A percentile compares a stretch with the other conserved stretches of the same genome.
Evolutionary conservation across 2,797 vertebrate species (phyloP).

Genomic region (Mastacembelus armatus): DNA sequence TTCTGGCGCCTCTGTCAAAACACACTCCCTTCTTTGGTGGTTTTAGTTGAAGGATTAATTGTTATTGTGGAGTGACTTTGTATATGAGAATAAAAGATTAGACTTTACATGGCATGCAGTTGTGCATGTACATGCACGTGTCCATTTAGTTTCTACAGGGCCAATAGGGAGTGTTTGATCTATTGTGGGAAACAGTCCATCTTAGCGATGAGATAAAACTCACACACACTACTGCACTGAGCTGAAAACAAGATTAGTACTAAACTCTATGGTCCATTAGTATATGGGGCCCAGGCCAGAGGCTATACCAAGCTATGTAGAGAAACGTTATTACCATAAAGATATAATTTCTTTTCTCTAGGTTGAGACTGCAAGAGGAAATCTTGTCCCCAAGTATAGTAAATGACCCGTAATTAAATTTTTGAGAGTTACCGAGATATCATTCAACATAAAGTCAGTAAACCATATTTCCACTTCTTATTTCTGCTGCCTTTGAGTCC

Average conservation of each 20-base stretch:
- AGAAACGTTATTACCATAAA: slow-evolving; percentile 2
- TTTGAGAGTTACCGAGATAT: not conserved
- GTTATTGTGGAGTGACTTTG: slow-evolving; percentile 45
- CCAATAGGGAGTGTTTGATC: slow-evolving; percentile 62
- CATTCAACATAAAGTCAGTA: not conserved
- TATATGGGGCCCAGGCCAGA: slow-evolving; percentile 35
- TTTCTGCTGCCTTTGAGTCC: not conserved
- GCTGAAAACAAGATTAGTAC: slow-evolving; percentile 57
- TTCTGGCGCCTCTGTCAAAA: slow-evolving; percentile 49
- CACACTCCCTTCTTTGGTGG: slow-evolving; percentile 64
- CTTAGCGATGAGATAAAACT: slow-evolving; percentile 56
- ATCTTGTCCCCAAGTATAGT: not conserved
- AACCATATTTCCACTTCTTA: not conserved
- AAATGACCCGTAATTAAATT: not conserved
- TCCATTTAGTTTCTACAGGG: slow-evolving; percentile 59
- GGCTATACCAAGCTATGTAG: slow-evolving; percentile 38
- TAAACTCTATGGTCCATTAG: slow-evolving; percentile 53
- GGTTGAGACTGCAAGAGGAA: not conserved
- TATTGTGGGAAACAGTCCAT: slow-evolving; percentile 56
- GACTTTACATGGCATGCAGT: slow-evolving; percentile 5
- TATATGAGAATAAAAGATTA: slow-evolving; percentile 24
- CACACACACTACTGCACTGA: slow-evolving; percentile 23
- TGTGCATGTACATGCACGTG: slow-evolving; percentile 5
- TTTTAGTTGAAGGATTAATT: slow-evolving; percentile 52
- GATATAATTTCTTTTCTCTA: not conserved